These are phyloP conservation scores for Cygnus buccinator DNA, from an alignment of 2,113 vertebrate species.

Conservation along the genomic window DNA sequence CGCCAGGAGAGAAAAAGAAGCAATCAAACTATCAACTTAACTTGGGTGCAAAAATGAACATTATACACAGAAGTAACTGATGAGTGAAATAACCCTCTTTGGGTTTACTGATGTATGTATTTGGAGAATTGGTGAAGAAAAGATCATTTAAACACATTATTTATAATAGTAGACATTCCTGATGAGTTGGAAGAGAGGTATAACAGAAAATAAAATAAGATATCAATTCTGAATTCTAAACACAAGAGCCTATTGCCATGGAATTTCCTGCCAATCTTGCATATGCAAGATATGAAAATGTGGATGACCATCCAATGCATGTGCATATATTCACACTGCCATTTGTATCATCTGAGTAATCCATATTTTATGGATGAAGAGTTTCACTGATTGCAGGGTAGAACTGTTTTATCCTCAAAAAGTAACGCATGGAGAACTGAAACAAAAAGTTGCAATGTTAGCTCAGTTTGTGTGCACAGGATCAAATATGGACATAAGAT, in stretches of 20 bases:
- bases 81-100: not conserved
- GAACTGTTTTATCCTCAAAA: not conserved
- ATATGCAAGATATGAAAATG: not conserved
- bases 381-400: not conserved
- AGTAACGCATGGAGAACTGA: not conserved
- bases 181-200: not conserved
- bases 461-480: not conserved
- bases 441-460: not conserved
- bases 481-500: not conserved
- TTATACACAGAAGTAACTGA: not conserved
- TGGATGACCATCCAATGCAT: conserved; percentile 18
- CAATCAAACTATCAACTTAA: not conserved
- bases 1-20: not conserved
- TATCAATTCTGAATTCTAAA: not conserved
- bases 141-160: not conserved
- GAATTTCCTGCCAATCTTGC: not conserved
- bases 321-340: not conserved
- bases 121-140: not conserved
- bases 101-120: not conserved
- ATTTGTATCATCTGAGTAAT: not conserved
- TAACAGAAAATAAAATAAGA: not conserved
- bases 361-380: not conserved
- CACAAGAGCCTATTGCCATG: not conserved
- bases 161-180: not conserved
- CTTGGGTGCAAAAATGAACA: not conserved